Percentiles rank a stretch among this genome's conserved stretches.
Conservation (phyloP, 2,797 vertebrate species). For the Melanotaenia trifasciata region DNA sequence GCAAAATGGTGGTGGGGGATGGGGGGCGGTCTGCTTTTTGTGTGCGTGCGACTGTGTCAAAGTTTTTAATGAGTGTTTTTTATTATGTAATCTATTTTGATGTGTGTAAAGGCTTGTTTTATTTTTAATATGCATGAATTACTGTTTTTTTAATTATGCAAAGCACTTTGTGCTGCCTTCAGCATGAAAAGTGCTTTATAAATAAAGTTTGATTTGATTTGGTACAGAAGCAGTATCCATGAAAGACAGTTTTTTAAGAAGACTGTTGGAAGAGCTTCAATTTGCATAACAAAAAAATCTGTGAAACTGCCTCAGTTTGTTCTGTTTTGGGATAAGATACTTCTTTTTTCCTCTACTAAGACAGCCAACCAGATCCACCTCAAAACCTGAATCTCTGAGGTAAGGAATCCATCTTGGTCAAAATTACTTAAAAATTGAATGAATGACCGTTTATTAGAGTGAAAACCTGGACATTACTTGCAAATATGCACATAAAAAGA, state of each 20-base stretch:
- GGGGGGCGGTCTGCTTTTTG: too few relatives aligned
- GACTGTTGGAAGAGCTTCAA: too few relatives aligned
- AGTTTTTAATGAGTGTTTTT: too few relatives aligned
- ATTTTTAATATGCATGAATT: too few relatives aligned
- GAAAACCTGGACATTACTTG: slow-evolving; percentile 13
- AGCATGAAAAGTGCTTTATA: too few relatives aligned
- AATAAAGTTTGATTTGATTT: neutral
- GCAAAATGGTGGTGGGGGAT: too few relatives aligned
- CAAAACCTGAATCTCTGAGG: neutral
- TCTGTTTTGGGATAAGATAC: neutral
- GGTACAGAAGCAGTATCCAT: neutral
- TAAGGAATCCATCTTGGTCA: neutral
- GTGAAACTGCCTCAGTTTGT: neutral
- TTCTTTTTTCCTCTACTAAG: too few relatives aligned
- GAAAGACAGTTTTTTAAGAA: neutral
- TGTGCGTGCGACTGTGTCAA: too few relatives aligned
- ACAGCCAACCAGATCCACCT: neutral
- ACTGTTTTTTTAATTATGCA: too few relatives aligned
- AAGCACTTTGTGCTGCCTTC: too few relatives aligned
- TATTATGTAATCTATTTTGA: too few relatives aligned
- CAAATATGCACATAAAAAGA: slow-evolving; percentile 21
- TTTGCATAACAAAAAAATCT: neutral
- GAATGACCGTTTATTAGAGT: slow-evolving; percentile 6
- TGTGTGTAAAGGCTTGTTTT: too few relatives aligned
- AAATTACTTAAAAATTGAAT: slow-evolving; percentile 7